These are phyloP conservation scores for Papio anubis DNA, from an alignment of 2,113 vertebrate genomes.

Conservation along the genomic window DNA sequence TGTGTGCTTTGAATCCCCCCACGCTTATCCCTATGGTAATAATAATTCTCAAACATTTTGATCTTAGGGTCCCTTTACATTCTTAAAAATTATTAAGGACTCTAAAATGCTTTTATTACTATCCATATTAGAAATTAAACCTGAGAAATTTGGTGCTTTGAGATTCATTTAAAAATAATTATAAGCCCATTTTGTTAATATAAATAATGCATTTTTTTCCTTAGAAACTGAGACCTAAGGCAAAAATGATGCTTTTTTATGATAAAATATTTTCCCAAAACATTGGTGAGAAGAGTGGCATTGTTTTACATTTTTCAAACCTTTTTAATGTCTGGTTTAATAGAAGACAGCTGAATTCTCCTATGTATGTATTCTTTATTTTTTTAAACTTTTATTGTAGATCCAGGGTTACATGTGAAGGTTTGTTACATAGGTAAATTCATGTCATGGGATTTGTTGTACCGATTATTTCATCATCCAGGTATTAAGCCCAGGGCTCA, in stretches of 20 bases:
- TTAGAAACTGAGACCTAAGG: too few species aligned
- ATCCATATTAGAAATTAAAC: background rate
- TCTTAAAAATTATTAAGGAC: background rate
- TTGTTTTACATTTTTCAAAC: background rate
- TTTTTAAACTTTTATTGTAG: too few species aligned
- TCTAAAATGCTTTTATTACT: background rate
- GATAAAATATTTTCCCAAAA: background rate
- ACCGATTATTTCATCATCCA: too few species aligned
- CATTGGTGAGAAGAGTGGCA: background rate
- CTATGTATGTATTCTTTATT: background rate
- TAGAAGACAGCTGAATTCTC: background rate
- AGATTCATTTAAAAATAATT: background rate
- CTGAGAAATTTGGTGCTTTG: background rate
- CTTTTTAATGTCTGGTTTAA: constrained; percentile 4
- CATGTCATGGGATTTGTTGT: too few species aligned
- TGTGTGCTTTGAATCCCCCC: background rate
- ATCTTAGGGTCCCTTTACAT: background rate
- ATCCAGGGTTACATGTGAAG: too few species aligned
- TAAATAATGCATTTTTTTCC: too few species aligned
- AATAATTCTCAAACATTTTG: background rate
- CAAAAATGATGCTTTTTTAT: background rate
- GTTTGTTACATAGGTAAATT: too few species aligned
- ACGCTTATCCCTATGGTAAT: background rate
- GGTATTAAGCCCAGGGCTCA: too few species aligned
- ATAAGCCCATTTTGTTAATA: background rate